Evolutionary conservation across 92 coral and sea anemone species (phyloP).

Genomic region (Porites cylindrica): DNA sequence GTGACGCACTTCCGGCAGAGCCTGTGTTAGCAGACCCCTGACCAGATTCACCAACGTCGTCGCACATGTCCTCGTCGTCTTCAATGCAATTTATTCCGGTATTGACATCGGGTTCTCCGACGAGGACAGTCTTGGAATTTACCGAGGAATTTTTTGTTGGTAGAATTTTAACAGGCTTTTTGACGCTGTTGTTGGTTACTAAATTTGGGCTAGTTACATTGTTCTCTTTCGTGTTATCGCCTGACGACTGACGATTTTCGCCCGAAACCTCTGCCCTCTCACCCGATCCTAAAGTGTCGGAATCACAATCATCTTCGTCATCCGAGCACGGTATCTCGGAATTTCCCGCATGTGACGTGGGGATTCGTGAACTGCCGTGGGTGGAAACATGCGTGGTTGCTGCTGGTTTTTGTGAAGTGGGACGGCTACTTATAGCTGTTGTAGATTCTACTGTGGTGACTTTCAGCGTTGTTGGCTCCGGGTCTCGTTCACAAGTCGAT

Average conservation of each 20-base stretch:
- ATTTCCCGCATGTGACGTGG: conserved; percentile 6
- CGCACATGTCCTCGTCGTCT: conserved; percentile 46
- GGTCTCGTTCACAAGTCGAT: conserved; percentile 12
- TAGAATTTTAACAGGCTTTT: not conserved
- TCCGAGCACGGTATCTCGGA: conserved; percentile 15
- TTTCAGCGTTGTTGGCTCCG: not conserved
- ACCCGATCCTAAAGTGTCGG: conserved; percentile 30
- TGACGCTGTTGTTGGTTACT: conserved; percentile 2
- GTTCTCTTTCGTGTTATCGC: not conserved
- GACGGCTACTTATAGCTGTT: not conserved
- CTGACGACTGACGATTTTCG: not conserved
- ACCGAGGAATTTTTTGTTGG: not conserved
- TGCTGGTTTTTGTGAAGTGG: not conserved
- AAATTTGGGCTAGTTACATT: not conserved
- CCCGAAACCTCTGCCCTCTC: conserved; percentile 11
- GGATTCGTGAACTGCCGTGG: not conserved
- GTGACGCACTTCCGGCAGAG: conserved; percentile 27
- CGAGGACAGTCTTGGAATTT: not conserved
- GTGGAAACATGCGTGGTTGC: not conserved
- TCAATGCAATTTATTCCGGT: conserved; percentile 12
- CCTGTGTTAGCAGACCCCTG: conserved; percentile 31
- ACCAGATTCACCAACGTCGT: conserved; percentile 24
- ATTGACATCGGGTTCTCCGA: conserved; percentile 25
- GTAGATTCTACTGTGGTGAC: not conserved
- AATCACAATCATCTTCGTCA: conserved; percentile 50